Base-by-base conservation (phyloP, 2,797 vertebrate species). In the Antennarius maculatus region DNA sequence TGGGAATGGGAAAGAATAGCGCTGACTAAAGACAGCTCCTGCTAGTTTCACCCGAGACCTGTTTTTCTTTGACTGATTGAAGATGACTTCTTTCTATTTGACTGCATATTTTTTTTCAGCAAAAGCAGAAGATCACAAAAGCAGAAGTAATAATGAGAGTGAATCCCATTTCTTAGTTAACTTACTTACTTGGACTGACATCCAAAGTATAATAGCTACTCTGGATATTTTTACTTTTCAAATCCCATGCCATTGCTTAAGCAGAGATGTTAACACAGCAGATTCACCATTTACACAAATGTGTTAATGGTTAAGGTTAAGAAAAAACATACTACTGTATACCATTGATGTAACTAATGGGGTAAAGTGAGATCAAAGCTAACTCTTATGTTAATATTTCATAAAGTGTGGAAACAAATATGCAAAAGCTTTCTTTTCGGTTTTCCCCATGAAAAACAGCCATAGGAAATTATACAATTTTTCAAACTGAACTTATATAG, bases 11-110 rank as follows among this genome's bases (percentile, higher is more conserved):
- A 8, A 62, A 53, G 69, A 76, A 70, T 56, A 29, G 45, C 27
- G 9, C 17, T 0, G 18, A 61, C 34, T 50, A 69, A 39, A 66
- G 59, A 57, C 60, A 59, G 67, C 71, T 70, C 39, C 61, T n/a
- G 45, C 47, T 52, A 52, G 47, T 73, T 69, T 77, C 54, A 74
- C 73, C 69, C 74, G 65, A 13, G 47, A 54, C 70, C 72, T 76
- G 65, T 81, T 86, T 86, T 70, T 48, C 66, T 71, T 76, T 61
- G 73, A 63, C 69, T 75, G 71, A 82, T 67, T 37, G 77, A 76
- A 70, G 65, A 84, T 75, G 75, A 75, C 76, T 80, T 81, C 50
- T 81, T 68, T 79, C 54, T 78, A 57, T 62, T 41, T 56, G 57
- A 48, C 71, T 79, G 54, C 58, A 17, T 62, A 23, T 23, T 85